Evolutionary conservation across 1,140 invertebrate genomes (phyloP), one percentile per base, ranked within the genome.

Genomic region (Diprion similis): DNA sequence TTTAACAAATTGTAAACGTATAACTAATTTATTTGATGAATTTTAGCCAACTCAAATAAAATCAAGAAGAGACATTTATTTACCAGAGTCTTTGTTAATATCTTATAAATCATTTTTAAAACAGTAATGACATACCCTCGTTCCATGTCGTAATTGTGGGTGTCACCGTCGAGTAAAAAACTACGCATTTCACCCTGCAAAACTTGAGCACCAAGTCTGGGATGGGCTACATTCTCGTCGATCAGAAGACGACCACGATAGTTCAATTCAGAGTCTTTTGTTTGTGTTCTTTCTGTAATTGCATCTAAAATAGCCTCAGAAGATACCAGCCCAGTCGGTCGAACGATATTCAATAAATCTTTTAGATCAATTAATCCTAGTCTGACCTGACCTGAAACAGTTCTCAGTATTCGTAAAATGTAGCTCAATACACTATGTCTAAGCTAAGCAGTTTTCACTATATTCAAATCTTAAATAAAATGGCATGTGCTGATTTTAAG

Each of bases 291-390:
- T 77, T 94, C 91, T 78, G 96, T 92, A 76, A 99, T 98, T 19
- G 97, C 98, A 89, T 99, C 98, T 13, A 99, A 91, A 73, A 99
- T 93, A 80, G 92, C 92, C 87, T 99, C 96, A 1, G 97, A 92
- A 46, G 94, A 93, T 47, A 99, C 92, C 13, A 99, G 90, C 51
- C 92, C 90, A 45, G 95, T 95, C 6, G 95, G 94, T 67, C 98
- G 89, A 3, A 99, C 97, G 71, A 94, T 91, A 71, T 94, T 94
- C 67, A 99, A 88, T 75, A 99, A 88, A 83, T 99, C 96, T 71
- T 94, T 91, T 24, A 98, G 89, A 45, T 90, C 92, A 92, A 99
- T 97, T 65, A 99, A 89, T 10, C 95, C 94, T 76, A 99, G 89
- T 71, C 98, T 92, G 8, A 99, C 94, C 76, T 88, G 84, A 74